A percentile compares a stretch with the other conserved stretches of the same genome.
Conservation (phyloP, 2,888 invertebrate species). For the Zootermopsis nevadensis region DNA sequence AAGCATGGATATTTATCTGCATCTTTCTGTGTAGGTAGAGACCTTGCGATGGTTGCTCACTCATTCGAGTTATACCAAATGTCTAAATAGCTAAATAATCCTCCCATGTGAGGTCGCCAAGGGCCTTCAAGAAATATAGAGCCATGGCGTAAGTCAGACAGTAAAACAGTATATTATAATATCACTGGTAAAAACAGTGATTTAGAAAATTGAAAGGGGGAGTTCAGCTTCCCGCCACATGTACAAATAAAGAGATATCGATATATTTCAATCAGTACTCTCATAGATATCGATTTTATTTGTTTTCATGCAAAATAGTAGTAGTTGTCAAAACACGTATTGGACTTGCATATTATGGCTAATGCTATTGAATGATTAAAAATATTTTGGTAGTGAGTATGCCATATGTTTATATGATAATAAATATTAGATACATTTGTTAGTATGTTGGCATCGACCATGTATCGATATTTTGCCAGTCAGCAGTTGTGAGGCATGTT, state of each 20-base stretch:
- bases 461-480: slow-evolving; percentile 33
- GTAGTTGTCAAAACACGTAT: background rate
- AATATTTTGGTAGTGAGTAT: background rate
- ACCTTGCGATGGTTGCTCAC: too few relatives aligned
- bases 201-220: too few relatives aligned
- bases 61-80: too few relatives aligned
- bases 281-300: background rate
- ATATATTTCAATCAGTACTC: background rate
- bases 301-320: background rate
- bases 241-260: background rate
- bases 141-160: too few relatives aligned
- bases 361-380: background rate
- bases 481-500: slow-evolving; percentile 48
- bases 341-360: background rate
- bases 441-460: slow-evolving; percentile 19
- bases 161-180: too few relatives aligned
- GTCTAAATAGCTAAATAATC: too few relatives aligned
- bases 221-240: background rate
- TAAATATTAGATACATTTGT: background rate
- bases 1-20: too few relatives aligned
- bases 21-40: too few relatives aligned
- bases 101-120: too few relatives aligned
- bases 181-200: too few relatives aligned
- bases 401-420: background rate
- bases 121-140: too few relatives aligned